These are phyloP conservation scores for Sarcophilus harrisii DNA, from an alignment of 2,797 vertebrate species.

Conservation along the genomic window DNA sequence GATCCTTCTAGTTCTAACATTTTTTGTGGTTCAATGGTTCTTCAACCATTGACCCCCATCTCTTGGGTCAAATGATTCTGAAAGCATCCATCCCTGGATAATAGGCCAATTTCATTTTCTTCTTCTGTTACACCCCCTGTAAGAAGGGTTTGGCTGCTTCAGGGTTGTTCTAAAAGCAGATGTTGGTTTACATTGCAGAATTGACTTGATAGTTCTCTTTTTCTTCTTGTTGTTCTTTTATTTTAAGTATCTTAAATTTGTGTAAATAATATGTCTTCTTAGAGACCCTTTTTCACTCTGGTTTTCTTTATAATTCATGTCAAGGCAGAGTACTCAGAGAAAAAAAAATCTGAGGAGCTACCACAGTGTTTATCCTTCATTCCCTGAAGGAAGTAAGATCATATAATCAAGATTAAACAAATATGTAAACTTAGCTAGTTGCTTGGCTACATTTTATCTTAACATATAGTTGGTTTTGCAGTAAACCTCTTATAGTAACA, in stretches of 20 bases:
- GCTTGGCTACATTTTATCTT: constrained; percentile 40
- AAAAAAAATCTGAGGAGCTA: neutral
- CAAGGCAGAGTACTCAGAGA: constrained; percentile 52
- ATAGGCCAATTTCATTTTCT: neutral
- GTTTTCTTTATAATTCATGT: constrained; percentile 57
- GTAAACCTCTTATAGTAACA: constrained; percentile 34
- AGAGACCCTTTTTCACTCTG: constrained; percentile 28
- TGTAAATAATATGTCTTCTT: constrained; percentile 63
- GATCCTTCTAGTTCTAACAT: neutral
- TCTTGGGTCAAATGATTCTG: neutral
- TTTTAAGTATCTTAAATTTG: constrained; percentile 30
- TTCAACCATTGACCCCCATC: neutral
- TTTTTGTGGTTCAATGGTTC: neutral
- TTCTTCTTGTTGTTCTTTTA: constrained; percentile 16
- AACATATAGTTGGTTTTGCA: constrained; percentile 52
- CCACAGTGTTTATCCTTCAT: constrained; percentile 67
- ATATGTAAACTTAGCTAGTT: constrained; percentile 43
- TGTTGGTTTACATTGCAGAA: neutral
- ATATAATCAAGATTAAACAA: constrained; percentile 52
- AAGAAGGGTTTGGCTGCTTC: neutral
- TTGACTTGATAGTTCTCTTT: neutral
- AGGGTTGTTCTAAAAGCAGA: neutral
- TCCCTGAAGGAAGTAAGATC: constrained; percentile 76
- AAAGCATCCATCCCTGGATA: neutral
- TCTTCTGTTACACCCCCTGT: neutral